Percentiles rank a stretch among this genome's conserved stretches.
Conservation (phyloP, 2,113 vertebrate genomes). For the Oncorhynchus keta region DNA sequence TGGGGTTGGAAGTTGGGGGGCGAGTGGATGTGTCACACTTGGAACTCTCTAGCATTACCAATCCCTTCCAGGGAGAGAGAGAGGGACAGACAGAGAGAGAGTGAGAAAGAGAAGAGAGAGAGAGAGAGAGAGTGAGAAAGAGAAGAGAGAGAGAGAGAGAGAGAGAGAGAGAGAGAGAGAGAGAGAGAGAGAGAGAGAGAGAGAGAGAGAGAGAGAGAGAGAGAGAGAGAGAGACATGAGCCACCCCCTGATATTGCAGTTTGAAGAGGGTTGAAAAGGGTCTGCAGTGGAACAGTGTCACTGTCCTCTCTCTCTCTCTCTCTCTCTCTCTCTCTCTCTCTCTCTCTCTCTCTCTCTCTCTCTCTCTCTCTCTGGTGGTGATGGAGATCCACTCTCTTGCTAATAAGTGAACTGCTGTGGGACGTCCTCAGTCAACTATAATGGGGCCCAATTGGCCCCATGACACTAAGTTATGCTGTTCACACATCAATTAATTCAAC, state of each 20-base stretch:
- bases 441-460: conserved; percentile 34
- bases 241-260: not conserved
- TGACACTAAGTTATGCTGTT: conserved; percentile 53
- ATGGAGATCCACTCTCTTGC: conserved; percentile 42
- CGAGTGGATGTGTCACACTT: conserved; percentile 65
- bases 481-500: conserved; percentile 58
- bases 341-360: not conserved
- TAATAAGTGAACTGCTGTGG: conserved; percentile 28
- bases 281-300: conserved; percentile 1
- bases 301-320: not conserved
- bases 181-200: not conserved
- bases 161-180: not conserved
- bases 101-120: conserved; percentile 31
- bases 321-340: too few species aligned
- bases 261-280: too few species aligned
- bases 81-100: not conserved
- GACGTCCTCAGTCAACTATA: conserved; percentile 36
- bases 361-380: conserved; percentile 7
- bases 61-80: conserved; percentile 57
- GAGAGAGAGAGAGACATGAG: conserved; percentile 24
- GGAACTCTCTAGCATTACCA: conserved; percentile 65
- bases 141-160: too few species aligned
- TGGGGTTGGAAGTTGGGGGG: conserved; percentile 11
- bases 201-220: not conserved
- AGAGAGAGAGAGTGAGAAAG: not conserved